Evolutionary conservation across 2,797 vertebrate species (phyloP), one percentile per base, ranked within the genome.

Genomic region (Cossypha niveicapilla): DNA sequence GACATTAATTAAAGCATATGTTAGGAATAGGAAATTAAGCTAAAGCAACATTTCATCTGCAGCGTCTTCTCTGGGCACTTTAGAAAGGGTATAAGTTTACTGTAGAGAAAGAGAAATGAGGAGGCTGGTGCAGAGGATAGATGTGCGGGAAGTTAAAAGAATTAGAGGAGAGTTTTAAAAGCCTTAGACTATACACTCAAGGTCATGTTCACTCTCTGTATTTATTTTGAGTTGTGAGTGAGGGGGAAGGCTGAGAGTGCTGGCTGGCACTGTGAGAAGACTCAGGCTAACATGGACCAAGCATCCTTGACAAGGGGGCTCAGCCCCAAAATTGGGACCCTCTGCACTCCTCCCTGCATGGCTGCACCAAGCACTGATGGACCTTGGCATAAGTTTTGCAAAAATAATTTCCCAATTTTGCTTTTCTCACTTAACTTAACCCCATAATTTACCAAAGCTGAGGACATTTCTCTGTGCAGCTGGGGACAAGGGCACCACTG

Each of bases 61-160:
- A 19, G 84, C 12, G 47, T 93, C 95, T 86, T 96, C 93, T 54
- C 92, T 0, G 78, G 90, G 90, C 90, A 80, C 92, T 95, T 95
- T 92, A 89, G 90, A 71, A 70, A 94, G 90, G 86, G 92, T 85
- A 34, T 94, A 95, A 85, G 86, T 96, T 96, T 94, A 93, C 86
- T 81, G 81, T 79, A 93, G 86, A 27, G 86, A 92, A 95, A 96
- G 96, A 95, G 92, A 95, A 95, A 96, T 87, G 93, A 95, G 96
- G 95, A 88, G 92, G 94, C 92, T 77, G 86, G 57, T 58, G 95
- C 74, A 85, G 86, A 91, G 92, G 90, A 95, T 90, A 74, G 92
- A 96, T 93, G 77, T 87, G 93, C 24, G 71, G 93, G 94, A 90
- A 87, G 93, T 94, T 88, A 80, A 82, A 94, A 94, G 93, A 94